These are phyloP conservation scores for Antedon mediterranea DNA, from an alignment of 53 echinoderm and acorn worm genomes.

Conservation along the genomic window DNA sequence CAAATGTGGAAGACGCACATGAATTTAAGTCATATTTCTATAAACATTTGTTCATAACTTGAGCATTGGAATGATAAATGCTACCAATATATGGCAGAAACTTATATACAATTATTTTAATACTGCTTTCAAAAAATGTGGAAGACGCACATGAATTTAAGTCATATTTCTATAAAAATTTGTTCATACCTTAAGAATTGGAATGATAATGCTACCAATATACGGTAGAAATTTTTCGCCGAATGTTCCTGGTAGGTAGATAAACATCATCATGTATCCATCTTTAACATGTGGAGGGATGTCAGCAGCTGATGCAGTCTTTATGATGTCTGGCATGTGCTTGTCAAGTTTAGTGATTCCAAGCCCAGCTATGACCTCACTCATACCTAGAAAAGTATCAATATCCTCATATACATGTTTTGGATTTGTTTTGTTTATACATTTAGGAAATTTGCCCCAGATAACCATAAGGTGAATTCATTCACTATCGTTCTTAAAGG, in stretches of 20 bases:
- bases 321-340: slow-evolving; percentile 91
- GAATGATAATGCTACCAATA: slow-evolving; percentile 66
- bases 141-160: no score
- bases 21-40: no score
- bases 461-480: no score
- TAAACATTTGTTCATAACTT: no score
- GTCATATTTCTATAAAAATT: no score
- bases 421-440: no score
- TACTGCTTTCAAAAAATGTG: no score
- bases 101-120: no score
- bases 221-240: slow-evolving; percentile 78
- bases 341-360: slow-evolving; percentile 77
- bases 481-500: no score
- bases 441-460: no score
- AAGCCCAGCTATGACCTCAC: slow-evolving; percentile 97
- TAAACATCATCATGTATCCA: slow-evolving; percentile 99
- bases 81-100: slow-evolving; percentile 69
- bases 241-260: slow-evolving; percentile 97
- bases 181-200: slow-evolving; percentile 69
- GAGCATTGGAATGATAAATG: slow-evolving; percentile 66
- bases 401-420: no score
- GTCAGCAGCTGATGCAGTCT: slow-evolving; percentile 85
- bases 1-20: no score
- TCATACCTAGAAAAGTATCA: slow-evolving; percentile 69
- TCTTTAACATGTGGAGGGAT: slow-evolving; percentile 86